These are phyloP conservation scores for Epinephelus coioides DNA, from an alignment of 2,797 vertebrate genomes.

Conservation along the genomic window DNA sequence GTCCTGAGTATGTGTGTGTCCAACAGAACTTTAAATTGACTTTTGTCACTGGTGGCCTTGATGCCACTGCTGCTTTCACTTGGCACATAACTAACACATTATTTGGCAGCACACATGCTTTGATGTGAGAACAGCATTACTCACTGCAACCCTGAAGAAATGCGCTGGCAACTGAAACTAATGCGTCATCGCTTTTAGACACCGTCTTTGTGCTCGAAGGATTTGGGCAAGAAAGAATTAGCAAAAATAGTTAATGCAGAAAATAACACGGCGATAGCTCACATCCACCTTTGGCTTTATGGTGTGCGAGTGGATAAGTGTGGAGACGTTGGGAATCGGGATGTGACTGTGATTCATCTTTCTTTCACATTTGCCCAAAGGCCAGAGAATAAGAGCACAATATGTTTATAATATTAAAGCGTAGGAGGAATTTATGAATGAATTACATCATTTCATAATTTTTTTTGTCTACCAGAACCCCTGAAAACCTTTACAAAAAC, in stretches of 20 bases:
- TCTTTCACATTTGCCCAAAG: conserved; percentile 22
- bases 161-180: conserved; percentile 57
- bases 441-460: conserved; percentile 18
- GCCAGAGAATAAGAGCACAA: conserved; percentile 13
- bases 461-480: not conserved
- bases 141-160: conserved; percentile 62
- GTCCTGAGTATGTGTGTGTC: conserved; percentile 28
- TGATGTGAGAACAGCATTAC: conserved; percentile 62
- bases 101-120: conserved; percentile 65
- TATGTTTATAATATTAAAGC: conserved; percentile 25
- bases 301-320: not conserved
- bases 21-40: conserved; percentile 76
- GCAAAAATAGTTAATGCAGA: conserved; percentile 30
- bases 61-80: conserved; percentile 63
- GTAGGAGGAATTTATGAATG: conserved; percentile 46
- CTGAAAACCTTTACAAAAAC: not conserved
- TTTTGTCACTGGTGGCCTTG: conserved; percentile 69
- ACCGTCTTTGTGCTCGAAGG: conserved; percentile 31
- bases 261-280: conserved; percentile 25
- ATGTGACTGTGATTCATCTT: conserved; percentile 26
- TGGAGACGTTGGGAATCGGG: conserved; percentile 5
- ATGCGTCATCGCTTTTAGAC: conserved; percentile 49
- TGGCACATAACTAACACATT: conserved; percentile 48
- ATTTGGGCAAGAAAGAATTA: conserved; percentile 54
- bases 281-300: conserved; percentile 17